phyloP scores from a whole-genome alignment of 2,113 vertebrate species.

The Coptodon rendalli region DNA sequence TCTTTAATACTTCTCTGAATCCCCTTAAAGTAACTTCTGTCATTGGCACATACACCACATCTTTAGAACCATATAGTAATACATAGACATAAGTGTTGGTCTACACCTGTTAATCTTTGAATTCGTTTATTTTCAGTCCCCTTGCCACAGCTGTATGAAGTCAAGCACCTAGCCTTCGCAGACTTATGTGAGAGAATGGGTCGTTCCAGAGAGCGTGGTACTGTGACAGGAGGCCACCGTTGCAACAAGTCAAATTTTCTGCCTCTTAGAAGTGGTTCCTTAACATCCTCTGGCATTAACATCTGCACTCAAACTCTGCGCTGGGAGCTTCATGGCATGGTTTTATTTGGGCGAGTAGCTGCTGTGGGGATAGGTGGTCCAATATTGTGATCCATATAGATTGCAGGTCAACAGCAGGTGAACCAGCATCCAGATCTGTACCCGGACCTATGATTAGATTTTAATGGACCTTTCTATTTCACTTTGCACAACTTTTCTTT shows the following conservation, averaged over 20 bases:
- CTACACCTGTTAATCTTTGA: neutral
- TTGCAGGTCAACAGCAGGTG: neutral
- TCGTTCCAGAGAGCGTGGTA: rapidly evolving
- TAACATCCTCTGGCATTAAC: neutral
- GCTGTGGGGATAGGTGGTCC: rapidly evolving
- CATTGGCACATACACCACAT: neutral
- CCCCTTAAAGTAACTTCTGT: neutral
- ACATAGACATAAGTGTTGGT: neutral
- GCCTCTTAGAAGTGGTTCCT: neutral
- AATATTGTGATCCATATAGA: neutral
- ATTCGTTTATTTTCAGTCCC: neutral
- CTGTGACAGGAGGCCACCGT: neutral
- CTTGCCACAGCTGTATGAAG: neutral
- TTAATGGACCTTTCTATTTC: neutral
- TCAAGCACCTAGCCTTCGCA: neutral
- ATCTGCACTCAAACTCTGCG: neutral
- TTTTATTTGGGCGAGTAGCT: neutral
- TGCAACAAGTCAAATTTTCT: neutral
- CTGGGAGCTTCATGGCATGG: neutral
- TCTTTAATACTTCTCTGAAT: neutral
- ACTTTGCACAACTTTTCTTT: neutral
- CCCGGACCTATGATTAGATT: neutral
- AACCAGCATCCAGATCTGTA: neutral
- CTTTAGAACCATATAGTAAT: neutral
- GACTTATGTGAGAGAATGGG: neutral